A percentile compares a stretch with the other conserved stretches of the same genome.
Conservation (phyloP, 2,888 invertebrate species). For the Sisyra nigra region DNA sequence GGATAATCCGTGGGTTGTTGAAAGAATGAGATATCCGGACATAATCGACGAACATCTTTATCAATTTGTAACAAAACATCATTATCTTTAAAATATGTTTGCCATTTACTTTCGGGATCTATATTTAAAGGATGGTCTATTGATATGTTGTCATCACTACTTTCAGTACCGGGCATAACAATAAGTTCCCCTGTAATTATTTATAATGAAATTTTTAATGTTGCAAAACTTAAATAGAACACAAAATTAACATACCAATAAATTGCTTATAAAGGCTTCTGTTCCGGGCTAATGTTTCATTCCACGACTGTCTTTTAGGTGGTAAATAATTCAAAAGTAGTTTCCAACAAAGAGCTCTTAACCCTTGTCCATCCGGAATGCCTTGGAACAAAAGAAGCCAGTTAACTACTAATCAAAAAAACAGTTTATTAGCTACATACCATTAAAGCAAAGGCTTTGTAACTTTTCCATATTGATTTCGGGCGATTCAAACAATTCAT, state of each 20-base stretch:
- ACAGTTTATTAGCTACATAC: constrained; percentile 34
- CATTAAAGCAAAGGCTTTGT: constrained; percentile 60
- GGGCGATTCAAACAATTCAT: constrained; percentile 51
- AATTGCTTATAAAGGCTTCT: constrained; percentile 67
- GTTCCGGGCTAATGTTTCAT: constrained; percentile 51
- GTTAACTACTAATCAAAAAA: not conserved
- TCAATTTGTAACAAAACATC: constrained; percentile 95
- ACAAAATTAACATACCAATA: constrained; percentile 36
- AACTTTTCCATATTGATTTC: constrained; percentile 52
- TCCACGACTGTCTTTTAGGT: constrained; percentile 47
- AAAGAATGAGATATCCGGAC: constrained; percentile 96
- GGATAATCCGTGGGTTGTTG: constrained; percentile 89
- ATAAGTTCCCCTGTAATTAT: constrained; percentile 62
- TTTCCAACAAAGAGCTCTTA: constrained; percentile 77
- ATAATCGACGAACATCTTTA: constrained; percentile 86
- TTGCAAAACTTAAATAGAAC: not conserved
- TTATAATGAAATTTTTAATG: constrained; percentile 1
- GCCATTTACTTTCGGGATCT: constrained; percentile 94
- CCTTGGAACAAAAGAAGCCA: constrained; percentile 33
- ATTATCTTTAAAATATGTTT: constrained; percentile 91
- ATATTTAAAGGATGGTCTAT: constrained; percentile 82
- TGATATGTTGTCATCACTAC: constrained; percentile 40
- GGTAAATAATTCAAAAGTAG: constrained; percentile 76
- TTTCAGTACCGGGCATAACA: constrained; percentile 56
- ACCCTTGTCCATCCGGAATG: constrained; percentile 73